Base-by-base conservation (phyloP, 2,888 invertebrate genomes). In the Adineta ricciae region DNA sequence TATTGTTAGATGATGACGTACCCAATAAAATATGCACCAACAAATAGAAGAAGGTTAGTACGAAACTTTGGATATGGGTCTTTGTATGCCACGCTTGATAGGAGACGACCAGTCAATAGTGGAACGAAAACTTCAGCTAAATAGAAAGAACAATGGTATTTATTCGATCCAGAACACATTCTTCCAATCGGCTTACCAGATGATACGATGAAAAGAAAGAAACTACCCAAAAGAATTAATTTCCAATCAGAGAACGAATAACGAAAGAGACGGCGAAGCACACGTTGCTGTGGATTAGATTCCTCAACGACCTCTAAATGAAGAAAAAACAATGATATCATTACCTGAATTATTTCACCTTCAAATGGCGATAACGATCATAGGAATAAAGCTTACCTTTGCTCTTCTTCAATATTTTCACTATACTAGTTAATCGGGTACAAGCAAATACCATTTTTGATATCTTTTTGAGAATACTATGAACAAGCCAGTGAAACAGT, bases 71-170 rank as follows among this genome's bases (percentile, higher is more conserved):
- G 86, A 86, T 88, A 87, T 19, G 89, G 89, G 82, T 90, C 89
- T 19, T 89, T 89, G 38, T 89, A 88, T 5, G 90, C 90, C 32
- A 91, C 91, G 32, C 89, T 89, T 83, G 90, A 90, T 27, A 91
- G 90, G 49, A 91, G 90, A 86, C 89, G 88, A 21, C 89, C 89
- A 4, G 90, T 90, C 87, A 89, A 91, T 87, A 88, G 91, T 8
- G 91, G 91, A 5, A 90, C 89, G 87, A 91, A 91, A 83, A 91
- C 90, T 84, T 90, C 88, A 54, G 90, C 90, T 88, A 87, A 49
- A 88, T 49, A 52, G n/a, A 24, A n/a, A n/a, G n/a, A 21, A 54
- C 24, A 49, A 83, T 41, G 24, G 2, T 41, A 27, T 83, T 41
- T 19, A 41, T 50, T 46, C 7, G 24, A n/a, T 3, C 11, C 3